A percentile compares a stretch with the other conserved stretches of the same genome.
Evolutionary conservation across 2,113 vertebrate species (phyloP).

Genomic region (Lophochroa leadbeateri): DNA sequence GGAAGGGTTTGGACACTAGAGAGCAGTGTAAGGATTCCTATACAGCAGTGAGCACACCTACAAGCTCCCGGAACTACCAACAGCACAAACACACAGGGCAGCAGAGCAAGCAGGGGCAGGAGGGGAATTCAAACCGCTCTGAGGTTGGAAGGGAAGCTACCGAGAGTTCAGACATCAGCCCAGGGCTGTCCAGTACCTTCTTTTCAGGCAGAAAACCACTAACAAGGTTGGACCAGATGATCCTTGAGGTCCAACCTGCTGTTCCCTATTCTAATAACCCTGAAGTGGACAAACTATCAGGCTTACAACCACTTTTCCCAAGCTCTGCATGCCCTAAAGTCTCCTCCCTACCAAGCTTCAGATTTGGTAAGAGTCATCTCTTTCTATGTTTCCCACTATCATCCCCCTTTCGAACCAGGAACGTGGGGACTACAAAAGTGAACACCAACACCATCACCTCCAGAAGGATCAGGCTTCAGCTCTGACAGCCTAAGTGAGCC

Average conservation of each 20-base stretch:
- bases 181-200: rapidly evolving
- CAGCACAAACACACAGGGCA: rapidly evolving
- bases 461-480: neutral
- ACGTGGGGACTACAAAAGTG: neutral
- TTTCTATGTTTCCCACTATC: neutral
- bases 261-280: neutral
- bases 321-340: neutral
- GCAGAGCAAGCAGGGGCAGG: rapidly evolving
- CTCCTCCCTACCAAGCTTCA: neutral
- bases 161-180: neutral
- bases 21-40: neutral
- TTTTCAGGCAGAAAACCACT: neutral
- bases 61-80: rapidly evolving
- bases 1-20: neutral
- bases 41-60: rapidly evolving
- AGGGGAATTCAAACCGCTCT: neutral
- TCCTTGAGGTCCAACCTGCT: neutral
- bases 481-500: neutral
- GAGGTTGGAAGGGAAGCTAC: neutral
- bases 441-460: neutral
- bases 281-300: neutral
- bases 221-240: neutral
- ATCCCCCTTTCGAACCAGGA: neutral
- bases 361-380: neutral
- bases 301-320: neutral